Conservation (phyloP, 1,140 invertebrate genomes). For the Drosophila kanapiae region DNA sequence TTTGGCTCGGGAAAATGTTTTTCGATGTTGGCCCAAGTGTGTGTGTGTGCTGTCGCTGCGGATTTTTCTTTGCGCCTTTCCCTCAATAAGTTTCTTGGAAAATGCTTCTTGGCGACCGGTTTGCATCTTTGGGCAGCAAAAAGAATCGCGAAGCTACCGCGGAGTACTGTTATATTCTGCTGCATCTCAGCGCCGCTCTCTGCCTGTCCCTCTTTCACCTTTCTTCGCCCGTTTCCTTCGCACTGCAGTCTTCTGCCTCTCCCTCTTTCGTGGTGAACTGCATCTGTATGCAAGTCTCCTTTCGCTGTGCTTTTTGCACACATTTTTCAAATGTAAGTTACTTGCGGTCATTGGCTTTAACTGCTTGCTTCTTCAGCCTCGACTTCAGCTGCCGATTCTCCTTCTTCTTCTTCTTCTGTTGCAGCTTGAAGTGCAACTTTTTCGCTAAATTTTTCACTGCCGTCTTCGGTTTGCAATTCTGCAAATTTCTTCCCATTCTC, state of each 20-base stretch:
- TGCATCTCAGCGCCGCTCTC: conserved; percentile 59
- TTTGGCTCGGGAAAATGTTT: conserved; percentile 49
- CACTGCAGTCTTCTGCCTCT: neutral
- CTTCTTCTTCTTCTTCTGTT: conserved; percentile 32
- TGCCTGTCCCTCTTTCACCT: conserved; percentile 15
- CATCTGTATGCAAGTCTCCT: conserved; percentile 68
- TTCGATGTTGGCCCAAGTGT: conserved; percentile 4
- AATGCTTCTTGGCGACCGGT: conserved; percentile 81
- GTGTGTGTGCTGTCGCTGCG: conserved; percentile 23
- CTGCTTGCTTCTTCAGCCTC: conserved; percentile 51
- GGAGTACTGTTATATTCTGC: conserved; percentile 80
- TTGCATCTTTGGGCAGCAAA: conserved; percentile 72
- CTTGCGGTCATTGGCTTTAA: conserved; percentile 85
- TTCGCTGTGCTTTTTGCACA: conserved; percentile 83
- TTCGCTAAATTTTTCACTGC: conserved; percentile 17
- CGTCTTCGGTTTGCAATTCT: conserved; percentile 11
- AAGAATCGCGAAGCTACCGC: conserved; percentile 77
- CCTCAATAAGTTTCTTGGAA: conserved; percentile 83
- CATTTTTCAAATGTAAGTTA: conserved; percentile 85
- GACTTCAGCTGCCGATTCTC: conserved; percentile 52
- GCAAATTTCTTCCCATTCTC: conserved; percentile 39
- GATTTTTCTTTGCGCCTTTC: conserved; percentile 67
- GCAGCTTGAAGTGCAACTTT: conserved; percentile 34
- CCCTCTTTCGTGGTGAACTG: conserved; percentile 24
- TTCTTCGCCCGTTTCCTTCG: conserved; percentile 8